phyloP scores from a whole-genome alignment of 1,140 invertebrate species.

The Ceratoteleas bidentatus region DNA sequence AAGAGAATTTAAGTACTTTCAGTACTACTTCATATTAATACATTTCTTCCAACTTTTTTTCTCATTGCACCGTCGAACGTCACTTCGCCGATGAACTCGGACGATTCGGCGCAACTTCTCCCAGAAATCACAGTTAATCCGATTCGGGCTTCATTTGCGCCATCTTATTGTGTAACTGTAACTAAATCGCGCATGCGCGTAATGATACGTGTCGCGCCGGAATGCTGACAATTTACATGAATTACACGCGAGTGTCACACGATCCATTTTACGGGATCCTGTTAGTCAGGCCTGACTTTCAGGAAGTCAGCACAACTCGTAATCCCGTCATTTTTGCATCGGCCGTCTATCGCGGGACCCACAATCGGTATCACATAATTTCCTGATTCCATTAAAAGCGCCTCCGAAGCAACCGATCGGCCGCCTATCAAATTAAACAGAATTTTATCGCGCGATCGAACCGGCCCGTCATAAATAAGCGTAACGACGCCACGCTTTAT shows the following conservation, averaged over 20 bases:
- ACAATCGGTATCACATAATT: conserved; percentile 40
- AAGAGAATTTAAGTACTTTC: too few relatives aligned
- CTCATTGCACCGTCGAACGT: too few relatives aligned
- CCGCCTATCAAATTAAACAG: conserved; percentile 47
- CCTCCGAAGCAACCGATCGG: conserved; percentile 24
- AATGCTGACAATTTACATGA: conserved; percentile 45
- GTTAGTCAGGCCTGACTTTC: conserved; percentile 55
- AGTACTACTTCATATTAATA: too few relatives aligned
- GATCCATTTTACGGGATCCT: conserved; percentile 58
- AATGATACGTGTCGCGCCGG: conserved; percentile 45
- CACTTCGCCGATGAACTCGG: background rate
- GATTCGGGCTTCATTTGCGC: conserved; percentile 25
- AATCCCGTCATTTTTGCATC: conserved; percentile 44
- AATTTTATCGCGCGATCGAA: conserved; percentile 46
- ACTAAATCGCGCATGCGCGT: conserved; percentile 37
- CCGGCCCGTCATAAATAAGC: conserved; percentile 32
- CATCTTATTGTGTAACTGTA: conserved; percentile 48
- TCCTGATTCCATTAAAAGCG: conserved; percentile 49
- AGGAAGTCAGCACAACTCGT: conserved; percentile 37
- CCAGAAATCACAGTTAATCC: conserved; percentile 5
- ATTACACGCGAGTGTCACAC: conserved; percentile 47
- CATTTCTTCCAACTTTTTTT: too few relatives aligned
- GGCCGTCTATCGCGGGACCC: conserved; percentile 8
- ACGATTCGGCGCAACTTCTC: too few relatives aligned
- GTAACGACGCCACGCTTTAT: conserved; percentile 49